Evolutionary conservation across 64 coral and sea anemone genomes (phyloP), one percentile per base, ranked within the genome.

Genomic region (Stichodactyla helianthus): DNA sequence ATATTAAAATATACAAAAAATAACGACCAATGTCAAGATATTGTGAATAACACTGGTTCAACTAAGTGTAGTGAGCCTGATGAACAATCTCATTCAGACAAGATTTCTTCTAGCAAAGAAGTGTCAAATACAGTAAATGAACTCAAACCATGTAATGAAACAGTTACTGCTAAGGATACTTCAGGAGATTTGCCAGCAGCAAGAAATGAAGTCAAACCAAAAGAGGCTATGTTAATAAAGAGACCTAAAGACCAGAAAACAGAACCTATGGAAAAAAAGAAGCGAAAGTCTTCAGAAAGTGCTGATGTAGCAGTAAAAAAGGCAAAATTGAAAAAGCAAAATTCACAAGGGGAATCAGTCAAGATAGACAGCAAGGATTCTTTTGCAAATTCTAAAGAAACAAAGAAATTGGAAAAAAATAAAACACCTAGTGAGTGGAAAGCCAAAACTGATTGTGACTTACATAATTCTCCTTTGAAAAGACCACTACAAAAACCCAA

Each of bases 301-400:
- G 53, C 7, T n/a, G 50, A 81, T 53, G 50, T 55, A 26, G 52
- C 2, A 78, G 60, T 13, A 57, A 23, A 55, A 51, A 54, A 77
- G 63, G 44, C 71, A 82, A 53, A 58, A 82, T 10, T 23, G 52
- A 88, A 82, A 81, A 78, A 80, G 87, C 77, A 88, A 63, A 59
- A 81, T 79, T 80, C 55, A 88, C 51, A 52, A n/a, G 50, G 53
- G 6, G 52, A 51, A 53, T 81, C 16, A 11, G 68, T 19, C 12
- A 31, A 74, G 12, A 25, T 31, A 26, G 26, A 74, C 1, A 74
- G 10, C 10, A 74, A 74, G 11, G 19, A 13, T 22, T 26, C 25
- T 27, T 74, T 25, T 35, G 7, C 25, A 4, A 23, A 31, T 12
- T 74, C 68, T 35, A 74, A 74, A 31, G 68, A 74, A 2, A 12